These are phyloP conservation scores for Ormyrus nitidulus DNA, from an alignment of 2,888 invertebrate species.

Conservation along the genomic window DNA sequence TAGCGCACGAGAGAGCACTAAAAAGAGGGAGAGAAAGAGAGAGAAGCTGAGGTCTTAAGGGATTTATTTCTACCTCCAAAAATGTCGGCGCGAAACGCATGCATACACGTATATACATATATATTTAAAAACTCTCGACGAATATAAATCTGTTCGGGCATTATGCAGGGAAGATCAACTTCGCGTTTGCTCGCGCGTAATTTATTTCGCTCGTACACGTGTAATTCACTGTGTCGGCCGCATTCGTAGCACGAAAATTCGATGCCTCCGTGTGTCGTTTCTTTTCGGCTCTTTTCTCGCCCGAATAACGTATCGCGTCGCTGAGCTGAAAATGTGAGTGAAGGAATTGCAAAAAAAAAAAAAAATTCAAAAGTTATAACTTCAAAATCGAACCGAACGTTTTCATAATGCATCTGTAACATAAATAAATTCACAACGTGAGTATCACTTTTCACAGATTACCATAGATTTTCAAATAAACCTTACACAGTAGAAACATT, in stretches of 20 bases:
- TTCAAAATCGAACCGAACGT: too few relatives aligned
- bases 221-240: background rate
- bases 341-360: too few relatives aligned
- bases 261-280: background rate
- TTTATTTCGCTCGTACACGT: constrained; percentile 12
- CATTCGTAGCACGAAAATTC: background rate
- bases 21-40: constrained; percentile 5
- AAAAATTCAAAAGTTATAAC: too few relatives aligned
- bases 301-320: too few relatives aligned
- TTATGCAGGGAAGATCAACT: constrained; percentile 23
- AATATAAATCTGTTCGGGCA: constrained; percentile 11
- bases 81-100: constrained; percentile 5
- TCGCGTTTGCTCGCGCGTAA: constrained; percentile 3
- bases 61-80: constrained; percentile 12
- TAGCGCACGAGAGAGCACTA: background rate
- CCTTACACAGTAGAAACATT: too few relatives aligned
- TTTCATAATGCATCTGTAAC: too few relatives aligned
- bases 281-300: background rate
- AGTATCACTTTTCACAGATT: too few relatives aligned
- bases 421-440: too few relatives aligned
- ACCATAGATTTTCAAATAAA: too few relatives aligned
- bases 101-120: too few relatives aligned
- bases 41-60: constrained; percentile 12
- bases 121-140: background rate
- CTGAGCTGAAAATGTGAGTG: too few relatives aligned